These are phyloP conservation scores for Latheticus oryzae DNA, from an alignment of 2,888 invertebrate species.

Conservation along the genomic window DNA sequence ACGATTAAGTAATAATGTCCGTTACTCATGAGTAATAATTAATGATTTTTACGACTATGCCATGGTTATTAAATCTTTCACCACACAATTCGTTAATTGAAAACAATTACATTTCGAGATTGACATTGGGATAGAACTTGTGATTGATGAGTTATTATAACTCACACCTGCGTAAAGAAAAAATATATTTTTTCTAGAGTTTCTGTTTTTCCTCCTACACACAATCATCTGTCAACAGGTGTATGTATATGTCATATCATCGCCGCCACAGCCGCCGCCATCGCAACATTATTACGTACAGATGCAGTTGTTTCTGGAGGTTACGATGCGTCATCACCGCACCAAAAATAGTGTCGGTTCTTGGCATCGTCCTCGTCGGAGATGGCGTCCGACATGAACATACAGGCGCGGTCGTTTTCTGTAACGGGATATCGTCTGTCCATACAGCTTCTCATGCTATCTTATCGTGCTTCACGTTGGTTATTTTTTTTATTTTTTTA, in stretches of 20 bases:
- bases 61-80: too few species aligned
- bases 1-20: too few species aligned
- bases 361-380: conserved; percentile 26
- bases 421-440: conserved; percentile 46
- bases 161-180: not conserved
- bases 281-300: conserved; percentile 12
- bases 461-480: conserved; percentile 30
- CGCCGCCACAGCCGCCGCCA: too few species aligned
- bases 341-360: conserved; percentile 39
- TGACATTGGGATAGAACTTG: too few species aligned
- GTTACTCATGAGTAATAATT: too few species aligned
- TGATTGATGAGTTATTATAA: too few species aligned
- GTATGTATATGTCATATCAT: conserved; percentile 10
- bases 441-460: conserved; percentile 41
- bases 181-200: too few species aligned
- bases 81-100: too few species aligned
- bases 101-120: too few species aligned
- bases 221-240: conserved; percentile 10
- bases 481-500: too few species aligned
- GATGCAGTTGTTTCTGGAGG: conserved; percentile 33
- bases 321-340: conserved; percentile 39
- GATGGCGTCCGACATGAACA: conserved; percentile 33
- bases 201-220: too few species aligned
- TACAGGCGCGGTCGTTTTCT: conserved; percentile 39
- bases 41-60: too few species aligned